phyloP scores from a whole-genome alignment of 2,797 vertebrate genomes.

The Pogoniulus pusillus region DNA sequence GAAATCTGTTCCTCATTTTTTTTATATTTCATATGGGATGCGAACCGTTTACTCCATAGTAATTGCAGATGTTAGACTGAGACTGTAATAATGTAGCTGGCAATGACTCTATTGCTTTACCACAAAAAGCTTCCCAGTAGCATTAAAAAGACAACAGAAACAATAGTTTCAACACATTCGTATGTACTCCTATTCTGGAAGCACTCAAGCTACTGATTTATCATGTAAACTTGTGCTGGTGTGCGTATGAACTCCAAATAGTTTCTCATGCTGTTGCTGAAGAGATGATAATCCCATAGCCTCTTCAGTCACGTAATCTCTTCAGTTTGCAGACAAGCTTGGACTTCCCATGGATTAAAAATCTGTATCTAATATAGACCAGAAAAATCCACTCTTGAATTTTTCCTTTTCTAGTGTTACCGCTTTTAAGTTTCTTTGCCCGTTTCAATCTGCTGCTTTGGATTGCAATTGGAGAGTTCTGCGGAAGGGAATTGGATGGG shows the following conservation, averaged over 20 bases:
- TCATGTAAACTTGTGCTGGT: slow-evolving; percentile 67
- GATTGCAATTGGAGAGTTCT: too few species aligned
- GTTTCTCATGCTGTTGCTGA: slow-evolving; percentile 46
- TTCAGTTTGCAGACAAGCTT: background rate
- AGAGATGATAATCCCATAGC: background rate
- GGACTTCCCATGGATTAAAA: background rate
- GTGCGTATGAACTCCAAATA: slow-evolving; percentile 36
- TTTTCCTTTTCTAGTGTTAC: background rate
- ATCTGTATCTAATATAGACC: background rate
- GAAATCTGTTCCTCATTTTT: slow-evolving; percentile 71
- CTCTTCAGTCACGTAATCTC: background rate
- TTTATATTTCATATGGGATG: slow-evolving; percentile 71
- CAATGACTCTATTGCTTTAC: slow-evolving; percentile 56
- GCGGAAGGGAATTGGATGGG: too few species aligned
- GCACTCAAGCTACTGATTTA: slow-evolving; percentile 70
- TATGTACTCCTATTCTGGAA: slow-evolving; percentile 59
- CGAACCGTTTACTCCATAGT: slow-evolving; percentile 62
- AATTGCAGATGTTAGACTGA: slow-evolving; percentile 70
- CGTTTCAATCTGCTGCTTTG: background rate
- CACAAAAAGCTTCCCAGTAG: slow-evolving; percentile 73
- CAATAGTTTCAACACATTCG: slow-evolving; percentile 72
- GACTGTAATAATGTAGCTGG: slow-evolving; percentile 65
- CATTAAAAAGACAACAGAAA: slow-evolving; percentile 75
- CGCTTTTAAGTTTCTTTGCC: background rate
- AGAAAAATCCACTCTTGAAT: background rate